Base-by-base conservation (phyloP, 2,888 invertebrate species). In the Crematogaster levior region DNA sequence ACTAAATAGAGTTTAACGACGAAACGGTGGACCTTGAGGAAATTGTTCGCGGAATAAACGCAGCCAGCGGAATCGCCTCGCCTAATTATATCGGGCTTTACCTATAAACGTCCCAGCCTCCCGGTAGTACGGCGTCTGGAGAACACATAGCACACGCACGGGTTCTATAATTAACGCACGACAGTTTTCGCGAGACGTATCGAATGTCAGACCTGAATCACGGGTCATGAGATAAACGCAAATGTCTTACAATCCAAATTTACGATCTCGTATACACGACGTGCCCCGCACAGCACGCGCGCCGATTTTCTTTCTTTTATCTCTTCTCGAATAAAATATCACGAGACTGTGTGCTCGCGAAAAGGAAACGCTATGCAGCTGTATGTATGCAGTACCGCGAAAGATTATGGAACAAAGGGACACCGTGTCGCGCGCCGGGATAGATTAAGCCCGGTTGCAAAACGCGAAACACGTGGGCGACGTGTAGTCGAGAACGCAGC, bases 381-480 rank as follows among this genome's bases (percentile, higher is more conserved):
- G 61, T 30, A n/a, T n/a, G 15, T 18, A 12, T 24, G 15, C 15
- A 24, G 27, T 15, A 79, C 68, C 86, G 73, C 74, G 81, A 70
- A 66, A 82, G 82, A 70, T 82, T 77, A 65, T 65, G 61, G 87
- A 85, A 89, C 89, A 89, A 89, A 89, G 88, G 86, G 85, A 85
- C 85, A 85, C 84, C 89, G 85, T 86, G 86, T 87, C 89, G 84
- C 81, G 30, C 84, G 83, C 73, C 40, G 46, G 83, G 24, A 1
- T 65, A 88, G 89, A 89, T 89, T 87, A 88, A 89, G 88, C 85
- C 86, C 77, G 86, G 80, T 89, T 86, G 84, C 89, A 82, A 89
- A 89, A 89, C 86, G 89, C 85, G 75, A 34, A 83, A 70, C 89
- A 86, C 87, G 88, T 89, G 85, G 89, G 88, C 86, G 86, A 82